Evolutionary conservation across 2,888 invertebrate genomes (phyloP).

Genomic region (Temnothorax unifasciatus): DNA sequence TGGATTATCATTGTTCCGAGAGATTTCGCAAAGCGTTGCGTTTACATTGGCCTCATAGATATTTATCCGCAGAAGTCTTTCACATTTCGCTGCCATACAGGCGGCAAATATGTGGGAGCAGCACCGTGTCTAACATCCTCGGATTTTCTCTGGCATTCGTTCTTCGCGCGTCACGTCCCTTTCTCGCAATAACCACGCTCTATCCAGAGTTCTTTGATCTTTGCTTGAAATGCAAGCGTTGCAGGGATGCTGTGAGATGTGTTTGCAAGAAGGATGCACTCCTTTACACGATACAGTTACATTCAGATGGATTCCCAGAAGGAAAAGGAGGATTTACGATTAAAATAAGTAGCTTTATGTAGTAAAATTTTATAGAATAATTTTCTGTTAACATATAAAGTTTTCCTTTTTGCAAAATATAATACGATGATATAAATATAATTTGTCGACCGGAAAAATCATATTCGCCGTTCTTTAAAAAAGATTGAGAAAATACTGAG

Average conservation of each 20-base stretch:
- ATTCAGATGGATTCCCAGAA: background rate
- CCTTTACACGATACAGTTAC: background rate
- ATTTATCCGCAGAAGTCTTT: conserved; percentile 18
- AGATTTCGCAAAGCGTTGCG: conserved; percentile 6
- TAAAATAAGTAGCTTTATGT: background rate
- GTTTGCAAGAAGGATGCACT: too few relatives aligned
- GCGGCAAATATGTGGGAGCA: conserved; percentile 32
- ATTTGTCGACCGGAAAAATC: background rate
- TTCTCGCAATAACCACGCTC: conserved; percentile 51
- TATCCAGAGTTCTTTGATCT: conserved; percentile 25
- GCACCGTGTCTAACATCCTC: conserved; percentile 34
- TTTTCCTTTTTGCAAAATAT: too few relatives aligned
- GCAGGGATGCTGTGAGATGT: background rate
- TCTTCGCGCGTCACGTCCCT: conserved; percentile 44
- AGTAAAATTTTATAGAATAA: background rate
- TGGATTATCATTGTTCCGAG: conserved; percentile 8
- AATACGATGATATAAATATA: background rate
- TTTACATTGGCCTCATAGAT: conserved; percentile 6
- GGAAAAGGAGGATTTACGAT: background rate
- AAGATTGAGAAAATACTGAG: background rate
- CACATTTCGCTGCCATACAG: conserved; percentile 14
- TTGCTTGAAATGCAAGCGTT: conserved; percentile 42
- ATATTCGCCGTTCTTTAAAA: background rate
- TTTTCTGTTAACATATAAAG: background rate
- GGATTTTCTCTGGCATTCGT: conserved; percentile 20